These are phyloP conservation scores for Origma solitaria DNA, from an alignment of 2,113 vertebrate genomes.

Conservation along the genomic window DNA sequence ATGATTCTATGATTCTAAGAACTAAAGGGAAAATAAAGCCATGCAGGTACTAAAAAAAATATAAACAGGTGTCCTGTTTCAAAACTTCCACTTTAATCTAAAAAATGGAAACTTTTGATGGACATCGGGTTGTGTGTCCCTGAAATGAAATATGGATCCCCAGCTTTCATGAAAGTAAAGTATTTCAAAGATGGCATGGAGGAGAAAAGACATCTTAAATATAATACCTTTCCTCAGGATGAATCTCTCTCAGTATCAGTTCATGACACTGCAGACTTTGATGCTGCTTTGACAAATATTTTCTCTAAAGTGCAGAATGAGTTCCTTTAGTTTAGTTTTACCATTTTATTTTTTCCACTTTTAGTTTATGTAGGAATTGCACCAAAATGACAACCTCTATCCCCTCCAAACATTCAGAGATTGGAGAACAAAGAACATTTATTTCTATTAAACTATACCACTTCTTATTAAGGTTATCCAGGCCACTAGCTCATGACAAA, in stretches of 20 bases:
- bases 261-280: constrained; percentile 33
- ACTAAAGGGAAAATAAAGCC: neutral
- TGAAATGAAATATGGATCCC: neutral
- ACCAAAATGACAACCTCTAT: neutral
- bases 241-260: neutral
- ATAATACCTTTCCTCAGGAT: neutral
- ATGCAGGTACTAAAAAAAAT: neutral
- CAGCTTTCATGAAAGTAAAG: neutral
- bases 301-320: constrained; percentile 6
- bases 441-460: neutral
- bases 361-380: neutral
- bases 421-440: neutral
- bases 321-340: neutral
- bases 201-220: constrained; percentile 25
- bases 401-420: neutral
- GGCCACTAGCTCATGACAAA: neutral
- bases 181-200: neutral
- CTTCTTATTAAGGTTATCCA: neutral
- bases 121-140: neutral
- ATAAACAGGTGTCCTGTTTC: neutral
- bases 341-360: neutral
- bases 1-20: neutral
- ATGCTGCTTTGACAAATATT: constrained; percentile 45
- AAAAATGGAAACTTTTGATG: neutral
- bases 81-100: neutral